These are phyloP conservation scores for Acrossocheilus fasciatus DNA, from an alignment of 2,797 vertebrate species.

Conservation along the genomic window DNA sequence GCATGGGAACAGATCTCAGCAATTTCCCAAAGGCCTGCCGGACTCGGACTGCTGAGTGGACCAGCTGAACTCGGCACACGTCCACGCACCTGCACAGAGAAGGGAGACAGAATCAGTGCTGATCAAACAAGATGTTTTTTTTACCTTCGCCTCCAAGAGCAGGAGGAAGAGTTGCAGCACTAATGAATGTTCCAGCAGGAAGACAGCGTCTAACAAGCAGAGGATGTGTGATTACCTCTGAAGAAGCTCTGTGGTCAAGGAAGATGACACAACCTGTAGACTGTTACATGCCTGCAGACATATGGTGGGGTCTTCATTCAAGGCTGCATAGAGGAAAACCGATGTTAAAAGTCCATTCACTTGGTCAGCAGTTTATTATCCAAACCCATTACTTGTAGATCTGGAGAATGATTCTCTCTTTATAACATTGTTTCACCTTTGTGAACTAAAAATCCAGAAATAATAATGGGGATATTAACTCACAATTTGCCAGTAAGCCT, in stretches of 20 bases:
- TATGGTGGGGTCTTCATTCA: conserved; percentile 90
- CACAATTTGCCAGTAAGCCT: conserved; percentile 93
- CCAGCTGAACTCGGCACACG: conserved; percentile 92
- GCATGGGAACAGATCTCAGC: conserved; percentile 90
- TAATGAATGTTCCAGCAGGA: conserved; percentile 11
- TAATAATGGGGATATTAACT: conserved; percentile 59
- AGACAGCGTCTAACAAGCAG: neutral
- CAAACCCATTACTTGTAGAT: neutral
- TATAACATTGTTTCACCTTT: neutral
- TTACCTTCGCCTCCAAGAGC: neutral
- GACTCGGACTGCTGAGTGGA: conserved; percentile 89
- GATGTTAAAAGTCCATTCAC: neutral
- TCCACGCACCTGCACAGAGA: conserved; percentile 88
- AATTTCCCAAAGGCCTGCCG: conserved; percentile 94
- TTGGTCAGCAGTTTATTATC: neutral
- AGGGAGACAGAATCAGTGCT: neutral
- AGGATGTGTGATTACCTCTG: conserved; percentile 82
- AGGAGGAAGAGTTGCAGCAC: neutral
- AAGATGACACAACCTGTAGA: conserved; percentile 89
- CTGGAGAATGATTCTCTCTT: neutral
- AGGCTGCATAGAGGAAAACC: conserved; percentile 75
- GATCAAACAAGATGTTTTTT: neutral
- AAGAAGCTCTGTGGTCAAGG: conserved; percentile 89
- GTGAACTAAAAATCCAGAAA: neutral
- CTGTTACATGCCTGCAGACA: conserved; percentile 94